phyloP scores from a whole-genome alignment of 2,113 vertebrate species.

The Neopipo cinnamomea region DNA sequence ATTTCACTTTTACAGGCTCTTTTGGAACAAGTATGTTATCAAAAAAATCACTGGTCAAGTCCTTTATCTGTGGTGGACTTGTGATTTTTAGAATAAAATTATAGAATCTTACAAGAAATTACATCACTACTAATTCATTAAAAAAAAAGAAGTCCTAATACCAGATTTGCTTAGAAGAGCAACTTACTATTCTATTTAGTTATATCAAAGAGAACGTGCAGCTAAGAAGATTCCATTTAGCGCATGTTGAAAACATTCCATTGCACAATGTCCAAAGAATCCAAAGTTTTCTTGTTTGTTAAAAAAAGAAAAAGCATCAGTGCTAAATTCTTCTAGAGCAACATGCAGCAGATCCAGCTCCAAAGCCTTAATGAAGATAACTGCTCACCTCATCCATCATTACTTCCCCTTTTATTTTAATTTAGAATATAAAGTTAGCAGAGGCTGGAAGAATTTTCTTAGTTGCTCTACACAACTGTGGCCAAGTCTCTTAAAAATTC shows the following conservation, averaged over 20 bases:
- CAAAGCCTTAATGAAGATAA: not conserved
- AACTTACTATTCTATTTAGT: not conserved
- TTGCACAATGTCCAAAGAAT: not conserved
- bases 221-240: not conserved
- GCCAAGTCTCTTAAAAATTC: not conserved
- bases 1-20: not conserved
- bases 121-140: not conserved
- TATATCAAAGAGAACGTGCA: not conserved
- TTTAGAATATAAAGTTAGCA: not conserved
- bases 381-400: not conserved
- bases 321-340: not conserved
- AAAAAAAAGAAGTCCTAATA: not conserved
- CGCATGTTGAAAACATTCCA: not conserved
- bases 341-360: not conserved
- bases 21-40: not conserved
- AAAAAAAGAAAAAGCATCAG: not conserved
- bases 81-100: not conserved
- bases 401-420: not conserved
- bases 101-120: not conserved
- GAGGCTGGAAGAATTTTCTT: not conserved
- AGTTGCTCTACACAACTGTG: not conserved
- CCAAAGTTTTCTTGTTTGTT: not conserved
- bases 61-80: not conserved
- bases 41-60: not conserved
- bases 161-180: not conserved